A percentile compares a stretch with the other conserved stretches of the same genome.
These are phyloP conservation scores for Hemistola chrysoprasaria DNA, from an alignment of 2,888 invertebrate species.

Conservation along the genomic window DNA sequence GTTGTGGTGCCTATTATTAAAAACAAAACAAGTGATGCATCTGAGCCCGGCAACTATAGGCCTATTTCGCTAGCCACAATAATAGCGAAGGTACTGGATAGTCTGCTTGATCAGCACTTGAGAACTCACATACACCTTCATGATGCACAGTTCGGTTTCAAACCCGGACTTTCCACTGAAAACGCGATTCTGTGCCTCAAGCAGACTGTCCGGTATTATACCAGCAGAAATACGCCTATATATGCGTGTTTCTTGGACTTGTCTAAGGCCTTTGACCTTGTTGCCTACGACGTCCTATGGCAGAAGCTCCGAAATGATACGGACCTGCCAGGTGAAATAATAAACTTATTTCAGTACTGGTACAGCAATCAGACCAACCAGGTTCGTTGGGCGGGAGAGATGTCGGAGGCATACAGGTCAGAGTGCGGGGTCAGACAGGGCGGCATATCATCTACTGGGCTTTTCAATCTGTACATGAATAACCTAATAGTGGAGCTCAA, in stretches of 20 bases:
- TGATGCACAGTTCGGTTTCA: slow-evolving; percentile 24
- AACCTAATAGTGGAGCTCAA: neutral
- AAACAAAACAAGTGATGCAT: slow-evolving; percentile 25
- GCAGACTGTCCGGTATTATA: slow-evolving; percentile 8
- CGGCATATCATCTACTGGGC: too few relatives aligned
- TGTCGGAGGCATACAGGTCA: neutral
- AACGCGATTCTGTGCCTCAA: slow-evolving; percentile 15
- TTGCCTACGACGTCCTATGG: slow-evolving; percentile 4
- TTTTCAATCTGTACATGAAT: neutral
- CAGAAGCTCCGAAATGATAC: slow-evolving; percentile 1
- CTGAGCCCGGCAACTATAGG: slow-evolving; percentile 23
- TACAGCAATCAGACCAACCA: neutral
- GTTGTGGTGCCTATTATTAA: slow-evolving; percentile 27
- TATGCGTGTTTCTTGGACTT: slow-evolving; percentile 10
- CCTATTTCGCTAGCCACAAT: slow-evolving; percentile 23
- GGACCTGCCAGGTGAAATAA: too few relatives aligned
- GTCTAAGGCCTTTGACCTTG: slow-evolving; percentile 9
- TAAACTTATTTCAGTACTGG: neutral
- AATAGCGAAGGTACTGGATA: slow-evolving; percentile 20
- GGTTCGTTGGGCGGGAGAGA: neutral
- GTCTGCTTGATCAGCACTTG: slow-evolving; percentile 20
- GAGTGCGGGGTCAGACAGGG: neutral
- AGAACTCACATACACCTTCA: slow-evolving; percentile 6
- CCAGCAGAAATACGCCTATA: slow-evolving; percentile 2
- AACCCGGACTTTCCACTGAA: slow-evolving; percentile 15